Percentiles rank a stretch among this genome's conserved stretches.
Conservation (phyloP, 2,888 invertebrate genomes). For the Euspilapteryx auroguttella region DNA sequence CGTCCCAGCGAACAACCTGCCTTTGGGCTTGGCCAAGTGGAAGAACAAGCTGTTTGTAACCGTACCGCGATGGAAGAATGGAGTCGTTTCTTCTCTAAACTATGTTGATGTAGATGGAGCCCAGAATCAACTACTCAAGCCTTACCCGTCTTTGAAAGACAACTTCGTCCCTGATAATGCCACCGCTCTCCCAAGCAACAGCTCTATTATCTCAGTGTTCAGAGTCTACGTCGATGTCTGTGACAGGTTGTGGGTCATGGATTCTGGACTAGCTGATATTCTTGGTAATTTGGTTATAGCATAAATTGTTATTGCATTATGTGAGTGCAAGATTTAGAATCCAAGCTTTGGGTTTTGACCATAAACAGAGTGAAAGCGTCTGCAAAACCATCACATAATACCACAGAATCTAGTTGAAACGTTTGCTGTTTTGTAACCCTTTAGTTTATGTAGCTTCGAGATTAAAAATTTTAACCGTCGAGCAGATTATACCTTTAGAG, state of each 20-base stretch:
- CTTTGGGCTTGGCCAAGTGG: constrained; percentile 72
- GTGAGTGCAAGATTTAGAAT: too few relatives aligned
- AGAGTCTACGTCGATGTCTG: constrained; percentile 74
- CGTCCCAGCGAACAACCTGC: constrained; percentile 67
- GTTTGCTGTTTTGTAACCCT: too few relatives aligned
- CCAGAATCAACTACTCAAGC: constrained; percentile 71
- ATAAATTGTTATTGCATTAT: too few relatives aligned
- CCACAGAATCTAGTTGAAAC: too few relatives aligned
- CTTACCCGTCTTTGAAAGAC: constrained; percentile 77
- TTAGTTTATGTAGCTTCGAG: too few relatives aligned
- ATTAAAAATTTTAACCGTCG: too few relatives aligned
- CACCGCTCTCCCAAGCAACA: constrained; percentile 51
- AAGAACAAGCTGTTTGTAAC: constrained; percentile 71
- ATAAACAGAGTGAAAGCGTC: too few relatives aligned
- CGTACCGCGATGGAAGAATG: constrained; percentile 70
- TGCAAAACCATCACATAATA: too few relatives aligned
- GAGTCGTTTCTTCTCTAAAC: constrained; percentile 71
- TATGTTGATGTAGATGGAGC: constrained; percentile 64
- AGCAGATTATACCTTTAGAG: too few relatives aligned
- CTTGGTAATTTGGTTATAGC: constrained; percentile 63
- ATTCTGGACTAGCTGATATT: constrained; percentile 77
- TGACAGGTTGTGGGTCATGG: constrained; percentile 81
- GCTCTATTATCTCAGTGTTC: constrained; percentile 72
- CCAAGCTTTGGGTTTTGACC: too few relatives aligned
- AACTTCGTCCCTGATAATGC: constrained; percentile 69